Evolutionary conservation across 2,888 invertebrate species (phyloP), one percentile per base, ranked within the genome.

Genomic region (Pseudococcus viburni): DNA sequence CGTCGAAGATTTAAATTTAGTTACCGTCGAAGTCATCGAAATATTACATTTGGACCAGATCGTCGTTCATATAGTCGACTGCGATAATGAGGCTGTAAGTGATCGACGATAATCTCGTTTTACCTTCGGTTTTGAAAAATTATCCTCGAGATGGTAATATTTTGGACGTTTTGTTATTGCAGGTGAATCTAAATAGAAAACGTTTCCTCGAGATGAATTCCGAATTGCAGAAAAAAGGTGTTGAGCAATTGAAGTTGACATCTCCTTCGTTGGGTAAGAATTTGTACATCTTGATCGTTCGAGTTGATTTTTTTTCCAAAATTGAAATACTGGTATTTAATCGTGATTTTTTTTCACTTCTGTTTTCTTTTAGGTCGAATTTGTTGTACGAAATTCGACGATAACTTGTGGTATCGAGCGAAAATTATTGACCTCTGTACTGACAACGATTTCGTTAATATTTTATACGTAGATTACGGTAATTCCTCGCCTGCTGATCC

Each of bases 391-490:
- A 48, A 77, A 48, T 87, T 87, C 51, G 51, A 80, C 15, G 87
- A 87, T 77, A 51, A n/a, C 51, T 0, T 80, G 7, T 87, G 87
- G 87, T 87, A 87, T 11, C 48, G 87, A 17, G 80, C 26, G 1
- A 73, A 73, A 68, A 73, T 87, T 6, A 87, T 77, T 7, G 80
- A 39, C 26, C 46, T 22, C 11, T 5, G 33, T 26, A 17, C 3
- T 2, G 51, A 87, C 51, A 15, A n/a, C 26, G 51, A 80, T 26
- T 6, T 8, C 0, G 73, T 77, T 1, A 22, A 33, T 7, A 51
- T 87, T 73, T 87, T 68, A 19, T 87, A 87, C 51, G 33, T 87
- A n/a, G 87, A 87, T 51, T 87, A 87, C 26, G 87, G 87, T 5
- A 87, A 87, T 87, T 22, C 51, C 0, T 42, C 73, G 2, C 6